Conservation (phyloP, 2,113 vertebrate species). For the Peromyscus leucopus region DNA sequence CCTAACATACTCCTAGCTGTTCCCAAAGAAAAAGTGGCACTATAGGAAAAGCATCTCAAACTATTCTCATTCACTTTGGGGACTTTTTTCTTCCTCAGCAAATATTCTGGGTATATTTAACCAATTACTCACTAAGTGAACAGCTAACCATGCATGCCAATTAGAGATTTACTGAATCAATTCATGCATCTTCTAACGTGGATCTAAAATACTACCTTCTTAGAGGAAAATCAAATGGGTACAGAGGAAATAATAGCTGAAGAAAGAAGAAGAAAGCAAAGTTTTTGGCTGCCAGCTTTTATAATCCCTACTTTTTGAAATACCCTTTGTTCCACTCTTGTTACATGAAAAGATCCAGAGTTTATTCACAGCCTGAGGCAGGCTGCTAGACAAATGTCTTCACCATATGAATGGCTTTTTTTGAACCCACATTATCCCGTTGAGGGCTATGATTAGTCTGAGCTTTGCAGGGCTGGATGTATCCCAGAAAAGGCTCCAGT, state of each 20-base stretch:
- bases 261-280: conserved; percentile 56
- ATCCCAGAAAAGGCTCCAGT: conserved; percentile 12
- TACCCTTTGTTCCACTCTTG: conserved; percentile 57
- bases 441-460: conserved; percentile 31
- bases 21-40: conserved; percentile 31
- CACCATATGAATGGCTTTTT: neutral
- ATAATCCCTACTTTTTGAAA: conserved; percentile 48
- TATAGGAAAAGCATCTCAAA: conserved; percentile 22
- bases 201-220: conserved; percentile 47
- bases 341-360: conserved; percentile 54
- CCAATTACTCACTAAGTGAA: conserved; percentile 68
- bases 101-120: conserved; percentile 71
- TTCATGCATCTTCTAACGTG: conserved; percentile 47
- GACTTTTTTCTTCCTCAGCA: conserved; percentile 40
- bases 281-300: neutral
- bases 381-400: conserved; percentile 33
- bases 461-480: neutral
- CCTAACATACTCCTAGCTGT: neutral
- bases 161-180: conserved; percentile 61
- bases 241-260: conserved; percentile 9
- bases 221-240: conserved; percentile 33
- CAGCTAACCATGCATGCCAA: conserved; percentile 53
- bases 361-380: conserved; percentile 55
- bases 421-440: conserved; percentile 5
- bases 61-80: conserved; percentile 16